Evolutionary conservation across 2,113 vertebrate genomes (phyloP), one percentile per base, ranked within the genome.

Genomic region (Brachyhypopomus occidentalis): DNA sequence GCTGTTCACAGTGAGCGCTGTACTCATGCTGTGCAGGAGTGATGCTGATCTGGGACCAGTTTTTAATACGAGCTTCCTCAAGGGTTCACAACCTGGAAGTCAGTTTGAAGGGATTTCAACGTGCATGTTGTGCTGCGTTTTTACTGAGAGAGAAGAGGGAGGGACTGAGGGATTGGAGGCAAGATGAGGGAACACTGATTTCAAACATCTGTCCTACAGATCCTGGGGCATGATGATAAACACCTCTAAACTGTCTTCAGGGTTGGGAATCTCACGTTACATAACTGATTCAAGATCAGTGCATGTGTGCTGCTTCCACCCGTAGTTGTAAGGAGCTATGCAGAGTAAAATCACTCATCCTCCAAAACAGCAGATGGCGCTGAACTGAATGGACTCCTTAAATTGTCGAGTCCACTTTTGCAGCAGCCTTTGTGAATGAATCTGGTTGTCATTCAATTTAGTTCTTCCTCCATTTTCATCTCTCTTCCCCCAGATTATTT

Each of bases 391-490:
- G 63, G 27, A 19, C 19, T 34, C 3, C 64, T 38, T 7, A 67
- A 67, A 20, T 19, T 17, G 19, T 17, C 19, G 22, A 27, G 55
- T 41, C 73, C 75, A 56, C 36, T 30, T 45, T 75, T 56, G 60
- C 22, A 38, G 63, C 60, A 64, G 14, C 45, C 52, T 77, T 41
- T 25, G 30, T 20, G 67, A 67, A 84, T 80, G 58, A 80, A 77
- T 30, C 66, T 59, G 58, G 58, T 74, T 78, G 19, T 72, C 36
- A 48, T 56, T 71, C 0, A 6, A 5, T 23, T 78, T 45, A 58
- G 11, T 4, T 22, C 22, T 23, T 63, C 74, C 74, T 14, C 4
- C 66, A 52, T 64, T 64, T 63, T 55, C 19, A 48, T 52, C 22
- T 19, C 52, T 59, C 34, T n/a, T 34, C 9, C 19, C 27, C 4